phyloP scores from a whole-genome alignment of 92 coral and sea anemone genomes.

The Muricea muricata region DNA sequence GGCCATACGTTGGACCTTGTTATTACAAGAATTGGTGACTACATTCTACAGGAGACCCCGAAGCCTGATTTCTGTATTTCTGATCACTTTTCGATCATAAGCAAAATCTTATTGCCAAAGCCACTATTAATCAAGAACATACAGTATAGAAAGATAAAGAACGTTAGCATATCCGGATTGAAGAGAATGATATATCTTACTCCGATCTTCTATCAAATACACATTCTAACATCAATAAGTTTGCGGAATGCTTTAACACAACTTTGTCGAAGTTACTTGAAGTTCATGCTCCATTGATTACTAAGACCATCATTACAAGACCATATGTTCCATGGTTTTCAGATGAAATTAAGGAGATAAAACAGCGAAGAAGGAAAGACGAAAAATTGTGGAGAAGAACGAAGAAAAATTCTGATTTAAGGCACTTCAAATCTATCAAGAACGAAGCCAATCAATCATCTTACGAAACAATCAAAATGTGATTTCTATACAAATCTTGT shows the following conservation, averaged over 20 bases:
- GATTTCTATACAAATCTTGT: no score
- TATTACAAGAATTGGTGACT: no score
- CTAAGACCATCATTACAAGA: conserved; percentile 6
- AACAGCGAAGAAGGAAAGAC: no score
- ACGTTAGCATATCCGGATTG: not conserved
- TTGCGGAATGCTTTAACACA: conserved; percentile 5
- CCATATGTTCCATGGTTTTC: not conserved
- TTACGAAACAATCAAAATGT: no score
- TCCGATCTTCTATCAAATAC: no score
- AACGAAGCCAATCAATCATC: no score
- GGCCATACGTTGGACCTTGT: no score
- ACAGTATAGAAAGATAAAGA: conserved; percentile 33
- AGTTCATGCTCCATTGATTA: conserved; percentile 32
- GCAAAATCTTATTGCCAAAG: no score
- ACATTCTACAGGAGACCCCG: not conserved
- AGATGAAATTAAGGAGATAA: not conserved
- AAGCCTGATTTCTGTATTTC: conserved; percentile 7
- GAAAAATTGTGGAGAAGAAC: no score
- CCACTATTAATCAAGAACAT: conserved; percentile 15
- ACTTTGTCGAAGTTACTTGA: not conserved
- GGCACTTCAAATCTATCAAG: no score
- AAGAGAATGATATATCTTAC: conserved; percentile 7
- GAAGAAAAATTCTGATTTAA: no score
- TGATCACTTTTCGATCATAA: no score
- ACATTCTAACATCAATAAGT: conserved; percentile 1